A percentile compares a stretch with the other conserved stretches of the same genome.
These are phyloP conservation scores for Phenganax stokvisi DNA, from an alignment of 92 coral and sea anemone species.

Conservation along the genomic window DNA sequence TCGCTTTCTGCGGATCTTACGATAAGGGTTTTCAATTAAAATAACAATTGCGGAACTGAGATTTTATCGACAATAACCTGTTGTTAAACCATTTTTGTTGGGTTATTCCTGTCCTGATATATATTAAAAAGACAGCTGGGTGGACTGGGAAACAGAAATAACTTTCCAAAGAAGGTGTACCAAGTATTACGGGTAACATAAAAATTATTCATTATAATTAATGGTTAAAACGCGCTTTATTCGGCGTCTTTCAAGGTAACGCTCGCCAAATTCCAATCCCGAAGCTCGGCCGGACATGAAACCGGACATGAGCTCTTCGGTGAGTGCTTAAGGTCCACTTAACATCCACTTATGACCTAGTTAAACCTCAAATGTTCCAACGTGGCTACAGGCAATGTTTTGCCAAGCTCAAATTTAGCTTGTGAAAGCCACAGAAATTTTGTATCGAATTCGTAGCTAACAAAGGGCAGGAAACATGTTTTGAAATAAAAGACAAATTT, in stretches of 20 bases:
- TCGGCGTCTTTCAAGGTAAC: background rate
- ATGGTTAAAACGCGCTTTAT: background rate
- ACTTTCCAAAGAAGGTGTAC: background rate
- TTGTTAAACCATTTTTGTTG: background rate
- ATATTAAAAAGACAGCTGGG: conserved; percentile 10
- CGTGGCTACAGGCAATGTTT: background rate
- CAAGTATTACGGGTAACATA: background rate
- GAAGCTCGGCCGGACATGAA: background rate
- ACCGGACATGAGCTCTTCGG: conserved; percentile 5
- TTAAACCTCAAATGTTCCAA: background rate
- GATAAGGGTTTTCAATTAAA: conserved; percentile 1
- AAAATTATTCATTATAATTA: background rate
- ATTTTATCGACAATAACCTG: conserved; percentile 13
- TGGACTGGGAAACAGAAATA: background rate
- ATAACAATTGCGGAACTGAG: conserved; percentile 20
- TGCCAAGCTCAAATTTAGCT: background rate
- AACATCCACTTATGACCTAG: conserved; percentile 9
- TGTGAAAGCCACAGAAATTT: background rate
- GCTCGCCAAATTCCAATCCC: conserved; percentile 1
- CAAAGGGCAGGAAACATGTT: conserved; percentile 38
- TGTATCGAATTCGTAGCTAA: conserved; percentile 18
- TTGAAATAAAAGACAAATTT: conserved; percentile 28
- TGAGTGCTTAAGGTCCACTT: conserved; percentile 5
- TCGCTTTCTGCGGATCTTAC: conserved; percentile 16
- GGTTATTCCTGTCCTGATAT: conserved; percentile 19